Percentiles rank a stretch among this genome's conserved stretches.
Conservation (phyloP, 2,888 invertebrate genomes). For the Epistrophe eligans region DNA sequence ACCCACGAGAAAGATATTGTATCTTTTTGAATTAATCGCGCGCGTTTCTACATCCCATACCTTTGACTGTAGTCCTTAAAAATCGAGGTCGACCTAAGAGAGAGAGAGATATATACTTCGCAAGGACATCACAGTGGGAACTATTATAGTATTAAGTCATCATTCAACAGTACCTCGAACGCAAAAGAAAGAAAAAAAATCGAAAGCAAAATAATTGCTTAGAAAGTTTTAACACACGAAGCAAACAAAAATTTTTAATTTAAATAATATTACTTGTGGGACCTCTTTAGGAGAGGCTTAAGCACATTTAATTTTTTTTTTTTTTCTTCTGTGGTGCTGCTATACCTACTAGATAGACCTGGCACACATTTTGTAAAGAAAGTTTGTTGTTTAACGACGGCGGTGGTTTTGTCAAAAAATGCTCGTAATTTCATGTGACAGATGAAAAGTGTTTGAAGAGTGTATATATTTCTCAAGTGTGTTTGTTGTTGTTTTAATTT, state of each 20-base stretch:
- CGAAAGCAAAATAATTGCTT: conserved; percentile 67
- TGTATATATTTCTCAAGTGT: conserved; percentile 30
- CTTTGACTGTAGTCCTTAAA: conserved; percentile 16
- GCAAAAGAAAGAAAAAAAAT: conserved; percentile 20
- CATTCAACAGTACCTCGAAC: background rate
- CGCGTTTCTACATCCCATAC: conserved; percentile 1
- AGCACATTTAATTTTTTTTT: conserved; percentile 40
- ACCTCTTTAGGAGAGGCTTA: conserved; percentile 61
- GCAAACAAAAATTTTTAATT: conserved; percentile 48
- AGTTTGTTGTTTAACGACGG: conserved; percentile 46
- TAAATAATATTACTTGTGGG: conserved; percentile 63
- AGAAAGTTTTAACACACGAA: conserved; percentile 61
- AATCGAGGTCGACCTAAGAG: conserved; percentile 11
- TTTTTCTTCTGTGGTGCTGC: conserved; percentile 38
- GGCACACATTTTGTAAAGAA: conserved; percentile 69
- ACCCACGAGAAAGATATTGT: conserved; percentile 14
- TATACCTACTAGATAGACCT: conserved; percentile 13
- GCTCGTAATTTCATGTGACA: conserved; percentile 64
- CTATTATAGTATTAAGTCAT: background rate
- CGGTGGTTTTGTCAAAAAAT: conserved; percentile 46
- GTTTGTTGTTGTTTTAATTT: conserved; percentile 15
- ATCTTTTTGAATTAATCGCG: conserved; percentile 42
- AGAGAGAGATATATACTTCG: background rate
- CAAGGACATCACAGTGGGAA: conserved; percentile 40
- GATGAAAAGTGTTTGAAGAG: conserved; percentile 57